These are phyloP conservation scores for Squalus acanthias DNA, from an alignment of 2,797 vertebrate species.

Conservation along the genomic window DNA sequence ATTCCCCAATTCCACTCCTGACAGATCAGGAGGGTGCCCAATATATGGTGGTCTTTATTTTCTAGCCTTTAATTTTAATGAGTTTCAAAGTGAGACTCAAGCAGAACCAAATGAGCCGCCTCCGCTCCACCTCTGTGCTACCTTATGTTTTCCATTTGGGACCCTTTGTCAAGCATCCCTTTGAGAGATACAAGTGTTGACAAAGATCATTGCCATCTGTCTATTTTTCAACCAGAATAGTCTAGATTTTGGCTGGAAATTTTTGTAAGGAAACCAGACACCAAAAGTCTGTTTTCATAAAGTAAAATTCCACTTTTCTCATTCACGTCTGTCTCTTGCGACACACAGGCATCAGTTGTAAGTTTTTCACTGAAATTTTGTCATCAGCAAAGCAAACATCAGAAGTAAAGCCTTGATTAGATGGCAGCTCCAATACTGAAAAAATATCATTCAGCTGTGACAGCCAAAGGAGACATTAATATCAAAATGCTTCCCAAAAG, in stretches of 20 bases:
- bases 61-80: neutral
- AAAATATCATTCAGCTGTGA: neutral
- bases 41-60: neutral
- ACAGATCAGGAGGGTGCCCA: neutral
- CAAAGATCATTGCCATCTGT: slow-evolving; percentile 20
- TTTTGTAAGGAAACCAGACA: neutral
- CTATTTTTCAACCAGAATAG: slow-evolving; percentile 2
- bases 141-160: neutral
- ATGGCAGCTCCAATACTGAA: neutral
- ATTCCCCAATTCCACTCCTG: neutral
- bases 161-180: neutral
- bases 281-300: neutral
- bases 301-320: neutral
- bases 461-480: neutral
- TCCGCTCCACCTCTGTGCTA: neutral
- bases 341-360: neutral
- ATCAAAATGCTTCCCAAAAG: neutral
- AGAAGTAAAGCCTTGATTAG: neutral
- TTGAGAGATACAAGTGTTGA: neutral
- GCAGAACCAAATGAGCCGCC: neutral
- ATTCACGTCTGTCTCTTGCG: neutral
- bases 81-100: neutral
- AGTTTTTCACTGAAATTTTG: neutral
- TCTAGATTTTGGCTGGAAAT: neutral
- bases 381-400: slow-evolving; percentile 6